Conservation (phyloP, 2,888 invertebrate species). For the Mythimna lalbum region DNA sequence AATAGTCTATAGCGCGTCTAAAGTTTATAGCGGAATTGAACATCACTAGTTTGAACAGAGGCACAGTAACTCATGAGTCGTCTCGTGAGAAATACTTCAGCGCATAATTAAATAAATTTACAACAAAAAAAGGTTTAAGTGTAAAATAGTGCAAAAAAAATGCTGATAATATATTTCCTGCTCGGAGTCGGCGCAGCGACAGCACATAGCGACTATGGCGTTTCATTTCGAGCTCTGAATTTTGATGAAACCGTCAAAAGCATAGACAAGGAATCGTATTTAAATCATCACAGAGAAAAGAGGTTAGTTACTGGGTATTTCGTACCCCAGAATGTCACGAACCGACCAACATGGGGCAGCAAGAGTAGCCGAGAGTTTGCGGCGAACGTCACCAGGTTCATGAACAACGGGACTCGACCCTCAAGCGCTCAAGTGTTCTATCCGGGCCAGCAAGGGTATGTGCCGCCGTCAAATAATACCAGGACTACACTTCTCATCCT, state of each 20-base stretch:
- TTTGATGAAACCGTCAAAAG: slow-evolving; percentile 22
- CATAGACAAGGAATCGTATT: slow-evolving; percentile 3
- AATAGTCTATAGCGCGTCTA: too few relatives aligned
- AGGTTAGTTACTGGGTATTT: slow-evolving; percentile 2
- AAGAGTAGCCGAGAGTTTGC: background rate
- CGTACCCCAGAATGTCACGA: slow-evolving; percentile 1
- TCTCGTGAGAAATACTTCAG: too few relatives aligned
- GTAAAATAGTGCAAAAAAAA: background rate
- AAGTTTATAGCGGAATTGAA: too few relatives aligned
- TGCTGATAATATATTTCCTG: slow-evolving; percentile 29
- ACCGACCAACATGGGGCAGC: background rate
- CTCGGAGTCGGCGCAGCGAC: background rate
- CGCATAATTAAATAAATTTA: too few relatives aligned
- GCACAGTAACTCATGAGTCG: background rate
- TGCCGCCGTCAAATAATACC: background rate
- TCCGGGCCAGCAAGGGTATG: slow-evolving; percentile 16
- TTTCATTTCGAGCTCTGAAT: background rate
- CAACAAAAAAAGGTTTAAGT: background rate
- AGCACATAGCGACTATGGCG: slow-evolving; percentile 15
- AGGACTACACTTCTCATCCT: rapidly evolving
- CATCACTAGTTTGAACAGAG: too few relatives aligned
- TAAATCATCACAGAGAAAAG: background rate
- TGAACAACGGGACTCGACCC: background rate
- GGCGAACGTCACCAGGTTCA: background rate
- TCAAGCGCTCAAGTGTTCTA: background rate